Evolutionary conservation across 2,113 vertebrate species (phyloP), one percentile per base, ranked within the genome.

Genomic region (Lynx canadensis): DNA sequence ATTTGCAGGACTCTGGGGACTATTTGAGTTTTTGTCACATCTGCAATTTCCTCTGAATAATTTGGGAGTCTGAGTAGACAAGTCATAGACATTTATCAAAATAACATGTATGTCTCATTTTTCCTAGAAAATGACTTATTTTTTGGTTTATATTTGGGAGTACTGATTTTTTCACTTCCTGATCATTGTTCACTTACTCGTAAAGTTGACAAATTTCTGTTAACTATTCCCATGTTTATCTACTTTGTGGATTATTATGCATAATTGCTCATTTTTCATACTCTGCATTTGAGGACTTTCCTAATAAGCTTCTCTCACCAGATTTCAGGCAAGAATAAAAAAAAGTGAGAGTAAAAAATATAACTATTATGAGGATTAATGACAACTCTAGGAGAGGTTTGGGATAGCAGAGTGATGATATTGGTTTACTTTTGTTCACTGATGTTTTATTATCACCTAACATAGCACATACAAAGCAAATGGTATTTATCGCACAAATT

Each of bases 1-100:
- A 57, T 55, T 79, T 87, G 23, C 57, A 81, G 73, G 52, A 45
- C 71, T 81, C 0, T 31, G 8, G 82, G 74, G 57, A 45, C 55
- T 88, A 93, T 78, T 81, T 93, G 81, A 93, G 68, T 89, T 85
- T 94, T 93, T 85, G 65, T 91, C 50, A 82, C 60, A 82, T 74
- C n/a, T 57, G 41, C 38, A 94, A 85, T 97, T 98, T 97, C 65
- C 91, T 96, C 50, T 88, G 85, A 96, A 65, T 79, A 92, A 94
- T 84, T 96, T 91, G 91, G 9, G 76, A 91, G 65, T 89, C 71
- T 69, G 63, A 89, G 79, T 71, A 78, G 93, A 18, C 55, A 95
- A 76, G 65, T 76, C 41, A 73, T 66, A 89, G 63, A 50, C 63
- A 92, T 97, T 91, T 93, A 88, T 94, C 78, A 96, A 95, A 97